Percentiles rank a stretch among this genome's conserved stretches.
phyloP scores from a whole-genome alignment of 2,113 vertebrate species.

The Silurus asotus region DNA sequence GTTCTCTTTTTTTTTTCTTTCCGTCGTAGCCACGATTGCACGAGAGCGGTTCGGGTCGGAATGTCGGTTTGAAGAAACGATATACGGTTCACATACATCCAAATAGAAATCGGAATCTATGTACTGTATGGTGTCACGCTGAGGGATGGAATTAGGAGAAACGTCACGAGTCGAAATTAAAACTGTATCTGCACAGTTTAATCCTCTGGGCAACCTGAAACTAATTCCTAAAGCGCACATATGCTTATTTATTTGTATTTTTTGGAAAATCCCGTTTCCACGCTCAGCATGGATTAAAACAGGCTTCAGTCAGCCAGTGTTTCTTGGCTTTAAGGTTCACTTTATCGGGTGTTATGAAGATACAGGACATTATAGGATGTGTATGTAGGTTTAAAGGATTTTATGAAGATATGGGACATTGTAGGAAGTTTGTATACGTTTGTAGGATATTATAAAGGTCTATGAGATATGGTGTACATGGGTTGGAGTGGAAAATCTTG shows the following conservation, averaged over 20 bases:
- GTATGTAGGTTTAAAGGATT: no score
- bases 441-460: no score
- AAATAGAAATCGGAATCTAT: constrained; percentile 41
- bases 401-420: no score
- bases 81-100: constrained; percentile 42
- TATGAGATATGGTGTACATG: no score
- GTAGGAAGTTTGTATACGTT: no score
- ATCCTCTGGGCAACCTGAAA: constrained; percentile 22
- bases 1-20: constrained; percentile 44
- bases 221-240: constrained; percentile 35
- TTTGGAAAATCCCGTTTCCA: constrained; percentile 39
- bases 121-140: constrained; percentile 34
- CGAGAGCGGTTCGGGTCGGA: constrained; percentile 54
- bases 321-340: constrained; percentile 30
- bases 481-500: no score
- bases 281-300: constrained; percentile 29
- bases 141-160: constrained; percentile 44
- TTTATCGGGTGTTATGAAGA: constrained; percentile 28
- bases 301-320: constrained; percentile 19
- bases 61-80: constrained; percentile 46
- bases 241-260: constrained; percentile 34
- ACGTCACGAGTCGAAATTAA: constrained; percentile 27
- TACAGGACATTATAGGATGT: no score
- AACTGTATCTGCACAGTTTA: constrained; percentile 10
- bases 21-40: constrained; percentile 42